phyloP scores from a whole-genome alignment of 1,140 invertebrate species.

The Drosophila pruinosa region DNA sequence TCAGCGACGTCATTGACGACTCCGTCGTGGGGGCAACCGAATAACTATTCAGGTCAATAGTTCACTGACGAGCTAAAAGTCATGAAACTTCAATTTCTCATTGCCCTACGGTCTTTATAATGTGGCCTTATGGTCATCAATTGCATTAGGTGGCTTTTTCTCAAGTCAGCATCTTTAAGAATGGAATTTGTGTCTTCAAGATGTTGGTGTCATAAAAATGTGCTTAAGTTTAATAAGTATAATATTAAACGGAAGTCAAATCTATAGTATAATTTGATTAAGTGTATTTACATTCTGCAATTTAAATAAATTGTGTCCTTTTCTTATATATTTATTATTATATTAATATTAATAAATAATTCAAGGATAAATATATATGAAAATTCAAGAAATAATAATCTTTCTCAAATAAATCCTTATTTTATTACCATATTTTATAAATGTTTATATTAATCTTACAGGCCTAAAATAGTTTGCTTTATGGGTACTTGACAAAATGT shows the following conservation, averaged over 20 bases:
- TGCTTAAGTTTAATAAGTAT: not conserved
- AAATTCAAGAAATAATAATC: no score
- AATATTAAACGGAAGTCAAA: no score
- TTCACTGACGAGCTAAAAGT: slow-evolving; percentile 54
- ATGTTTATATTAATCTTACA: no score
- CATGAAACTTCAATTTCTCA: slow-evolving; percentile 56
- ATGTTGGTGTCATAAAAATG: not conserved
- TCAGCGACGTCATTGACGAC: slow-evolving; percentile 62
- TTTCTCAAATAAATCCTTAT: no score
- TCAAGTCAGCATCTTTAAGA: not conserved
- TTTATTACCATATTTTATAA: no score
- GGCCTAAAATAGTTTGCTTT: not conserved
- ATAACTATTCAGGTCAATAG: slow-evolving; percentile 72
- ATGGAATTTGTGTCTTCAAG: no score
- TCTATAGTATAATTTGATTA: no score
- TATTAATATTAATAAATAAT: no score
- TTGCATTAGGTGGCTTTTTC: not conserved
- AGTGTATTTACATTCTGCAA: no score
- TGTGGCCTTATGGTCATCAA: not conserved
- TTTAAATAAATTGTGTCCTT: no score
- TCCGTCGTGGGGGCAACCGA: slow-evolving; percentile 46
- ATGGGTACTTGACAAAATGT: slow-evolving; percentile 1
- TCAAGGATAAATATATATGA: no score
- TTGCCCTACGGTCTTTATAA: slow-evolving; percentile 13
- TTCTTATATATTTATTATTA: no score